Evolutionary conservation across 2,888 invertebrate genomes (phyloP), one percentile per base, ranked within the genome.

Genomic region (Philhelius pedissequus): DNA sequence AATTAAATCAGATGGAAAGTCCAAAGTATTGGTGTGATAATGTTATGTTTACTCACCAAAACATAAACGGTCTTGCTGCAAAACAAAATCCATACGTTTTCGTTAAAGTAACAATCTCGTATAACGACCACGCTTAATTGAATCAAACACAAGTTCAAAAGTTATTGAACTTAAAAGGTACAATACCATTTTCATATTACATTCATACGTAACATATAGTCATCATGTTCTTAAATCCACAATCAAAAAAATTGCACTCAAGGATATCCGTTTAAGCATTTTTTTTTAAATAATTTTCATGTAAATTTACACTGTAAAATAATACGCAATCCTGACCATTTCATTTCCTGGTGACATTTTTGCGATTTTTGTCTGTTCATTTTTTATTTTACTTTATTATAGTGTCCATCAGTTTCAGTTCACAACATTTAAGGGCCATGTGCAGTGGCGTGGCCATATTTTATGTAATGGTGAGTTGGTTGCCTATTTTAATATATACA

Each of bases 281-380:
- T 13, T 20, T 35, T 66, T 64, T 70, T 50, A 58, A 69, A 83
- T 82, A 83, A 83, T 83, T 68, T 83, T 43, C 62, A 78, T 83
- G 69, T 43, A 78, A 83, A 78, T 83, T 83, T 64, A 48, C 73
- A 25, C 50, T 54, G 25, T 13, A 52, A 82, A 73, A 77, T 73
- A 77, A 77, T 77, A 82, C 73, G 73, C 73, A 78, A 45, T 64
- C 22, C 56, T 78, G 82, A 74, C 73, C 78, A 74, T 74, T 77
- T 77, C 71, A 82, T 82, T 82, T 82, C 82, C 82, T 77, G 56
- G 50, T 69, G 69, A 27, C 43, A 54, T 18, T 74, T 50, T 45
- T 45, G 13, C 25, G 25, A 43, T 45, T 76, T 76, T 48, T 1
- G 9, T 30, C 0, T 54, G 64, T 35, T 56, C 40, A 3, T 43